Evolutionary conservation across 92 coral and sea anemone species (phyloP), one percentile per base, ranked within the genome.

Genomic region (Desmophyllum pertusum): DNA sequence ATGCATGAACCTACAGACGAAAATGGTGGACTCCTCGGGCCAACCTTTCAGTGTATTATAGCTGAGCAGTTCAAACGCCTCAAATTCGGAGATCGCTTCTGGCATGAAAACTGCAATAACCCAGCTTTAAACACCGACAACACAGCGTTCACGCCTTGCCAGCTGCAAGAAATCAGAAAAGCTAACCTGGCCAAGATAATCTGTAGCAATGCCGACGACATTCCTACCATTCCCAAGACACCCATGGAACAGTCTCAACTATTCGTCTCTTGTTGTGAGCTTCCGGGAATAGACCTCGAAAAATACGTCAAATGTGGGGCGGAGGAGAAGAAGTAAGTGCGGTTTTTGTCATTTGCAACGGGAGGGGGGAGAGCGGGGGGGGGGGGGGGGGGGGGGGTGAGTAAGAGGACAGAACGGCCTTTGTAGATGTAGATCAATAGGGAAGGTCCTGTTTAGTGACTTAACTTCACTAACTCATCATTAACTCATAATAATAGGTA

Each of bases 31-130:
- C 75, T 90, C 18, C 79, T 97, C 0, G 99, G 99, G 1, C 94
- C 95, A 11, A 97, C 99, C 5, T 90, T 91, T 77, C 91, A 84
- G 10, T 97, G 99, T 33, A 78, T 97, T 27, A 46, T 97, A 18
- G 91, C 78, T 29, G 84, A 83, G 30, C 98, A 94, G 57, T 97
- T 94, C 80, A 75, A 50, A 42, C 84, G 95, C 6, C 83, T 94
- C 70, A 81, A 94, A 25, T 81, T 85, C 51, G 99, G 98, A 6
- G 99, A 97, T 84, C 87, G 98, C 43, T 97, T 97, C 79, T 97
- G 99, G 99, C 92, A 94, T 85, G 99, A 97, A 80, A 93, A 89
- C 41, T 85, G 59, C 5, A 86, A 89, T 1, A 27, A 67, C 81
- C 6, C 11, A 7, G 6, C 0, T 8, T 4, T 27, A 0, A 21